Evolutionary conservation across 1,140 invertebrate species (phyloP), one percentile per base, ranked within the genome.

Genomic region (Argopecten irradians): DNA sequence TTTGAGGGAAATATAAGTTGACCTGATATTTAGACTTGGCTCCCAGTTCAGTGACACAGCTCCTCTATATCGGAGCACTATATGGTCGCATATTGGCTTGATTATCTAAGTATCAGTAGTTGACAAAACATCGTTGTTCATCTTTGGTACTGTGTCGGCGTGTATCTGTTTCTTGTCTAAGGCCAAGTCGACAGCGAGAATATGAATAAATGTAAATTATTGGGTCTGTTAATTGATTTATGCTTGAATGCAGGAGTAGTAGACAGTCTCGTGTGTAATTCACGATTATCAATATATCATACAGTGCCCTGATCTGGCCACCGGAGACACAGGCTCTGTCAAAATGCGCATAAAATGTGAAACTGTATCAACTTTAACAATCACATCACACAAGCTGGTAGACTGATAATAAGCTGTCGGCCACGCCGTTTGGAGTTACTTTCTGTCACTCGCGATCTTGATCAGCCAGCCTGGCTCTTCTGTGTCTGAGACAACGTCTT

Each of bases 171-270:
- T 71, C 55, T 71, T 71, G 55, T 71, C 55, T 71, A 22, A n/a
- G 55, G 28, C 55, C 55, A 71, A n/a, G 55, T 71, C 55, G 55
- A 71, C 55, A 71, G 55, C 55, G 55, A 71, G 55, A 71, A 71
- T 71, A 71, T 71, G 55, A 71, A 71, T 71, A 71, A 71, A 71
- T 71, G 55, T 71, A 71, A 71, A 71, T 71, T 71, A 71, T n/a
- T 28, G 55, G 22, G 22, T 71, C n/a, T 71, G 55, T 71, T 71
- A 71, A 71, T 71, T 71, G 55, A 71, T 71, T 71, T 71, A 71
- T n/a, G 55, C 55, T 28, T 71, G 55, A 16, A 28, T 71, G 55
- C 55, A 71, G 55, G 55, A 71, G 55, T 71, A 71, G 55, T 71
- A 71, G 55, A 71, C 55, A 71, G 55, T 71, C 55, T 71, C 55